Evolutionary conservation across 2,888 invertebrate genomes (phyloP), one percentile per base, ranked within the genome.

Genomic region (Molorchus minor): DNA sequence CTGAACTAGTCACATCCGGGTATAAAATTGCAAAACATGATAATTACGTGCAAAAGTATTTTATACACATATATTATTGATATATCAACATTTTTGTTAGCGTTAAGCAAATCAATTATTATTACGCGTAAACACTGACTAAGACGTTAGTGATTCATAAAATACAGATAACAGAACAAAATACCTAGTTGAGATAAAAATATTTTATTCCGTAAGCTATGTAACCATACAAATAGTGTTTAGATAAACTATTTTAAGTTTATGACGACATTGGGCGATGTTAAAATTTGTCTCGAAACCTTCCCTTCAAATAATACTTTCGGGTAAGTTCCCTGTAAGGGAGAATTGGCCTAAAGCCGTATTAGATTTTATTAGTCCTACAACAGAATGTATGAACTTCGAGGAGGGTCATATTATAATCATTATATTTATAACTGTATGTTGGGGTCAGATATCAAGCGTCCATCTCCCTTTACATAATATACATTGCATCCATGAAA

Each of bases 401-500:
- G 41, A 58, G 58, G 60, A 60, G 63, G 63, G 63, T 63, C 60
- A 55, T 55, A 61, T n/a, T n/a, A n/a, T 63, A 60, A 63, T 63
- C 60, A n/a, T n/a, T n/a, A n/a, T 63, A 63, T 63, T 63, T 63
- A 63, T 63, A 63, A 61, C 55, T 63, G 61, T 63, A 62, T 59
- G 58, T 54, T 56, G 58, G 62, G 62, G 62, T 62, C 62, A 62
- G 58, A 62, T 58, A 58, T 58, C 58, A 58, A n/a, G 55, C 56
- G 52, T 52, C 62, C 58, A 58, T 43, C 43, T 43, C 21, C 3
- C 10, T n/a, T n/a, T n/a, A n/a, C n/a, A n/a, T n/a, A n/a, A n/a
- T n/a, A n/a, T n/a, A n/a, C n/a, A n/a, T n/a, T n/a, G n/a, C n/a
- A n/a, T n/a, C n/a, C n/a, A n/a, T n/a, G n/a, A n/a, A n/a, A n/a